Evolutionary conservation across 2,888 invertebrate species (phyloP).

Genomic region (Tipula lateralis): DNA sequence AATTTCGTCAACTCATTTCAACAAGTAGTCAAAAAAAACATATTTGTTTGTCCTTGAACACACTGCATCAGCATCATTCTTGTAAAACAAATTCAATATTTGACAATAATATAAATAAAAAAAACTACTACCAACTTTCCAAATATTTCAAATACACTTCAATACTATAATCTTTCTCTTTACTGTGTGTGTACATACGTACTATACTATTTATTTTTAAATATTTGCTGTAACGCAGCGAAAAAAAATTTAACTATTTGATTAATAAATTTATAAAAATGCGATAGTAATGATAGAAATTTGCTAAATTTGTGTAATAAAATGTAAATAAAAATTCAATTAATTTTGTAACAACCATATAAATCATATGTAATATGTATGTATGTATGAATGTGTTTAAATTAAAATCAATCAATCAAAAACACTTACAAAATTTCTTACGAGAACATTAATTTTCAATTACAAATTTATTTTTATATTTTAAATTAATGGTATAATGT

Average conservation of each 20-base stretch:
- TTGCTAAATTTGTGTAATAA: background rate
- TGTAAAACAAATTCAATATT: slow-evolving; percentile 19
- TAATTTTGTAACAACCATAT: background rate
- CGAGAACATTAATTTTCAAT: slow-evolving; percentile 1
- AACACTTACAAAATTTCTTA: background rate
- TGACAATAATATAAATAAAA: background rate
- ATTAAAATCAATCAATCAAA: slow-evolving; percentile 15
- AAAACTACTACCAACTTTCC: slow-evolving; percentile 1
- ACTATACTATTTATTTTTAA: slow-evolving; percentile 1
- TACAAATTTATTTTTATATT: background rate
- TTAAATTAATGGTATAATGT: slow-evolving; percentile 19
- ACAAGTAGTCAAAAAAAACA: background rate
- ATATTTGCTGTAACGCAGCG: background rate
- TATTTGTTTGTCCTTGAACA: background rate
- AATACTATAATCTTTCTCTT: background rate
- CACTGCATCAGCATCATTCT: background rate
- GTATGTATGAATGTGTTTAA: background rate
- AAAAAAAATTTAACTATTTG: slow-evolving; percentile 8
- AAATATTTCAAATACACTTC: slow-evolving; percentile 19
- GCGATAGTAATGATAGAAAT: background rate
- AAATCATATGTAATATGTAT: background rate
- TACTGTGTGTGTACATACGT: background rate
- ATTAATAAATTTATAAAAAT: background rate
- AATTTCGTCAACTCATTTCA: background rate
- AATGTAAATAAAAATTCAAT: slow-evolving; percentile 1